These are phyloP conservation scores for Gallinago media DNA, from an alignment of 2,113 vertebrate species.

Conservation along the genomic window DNA sequence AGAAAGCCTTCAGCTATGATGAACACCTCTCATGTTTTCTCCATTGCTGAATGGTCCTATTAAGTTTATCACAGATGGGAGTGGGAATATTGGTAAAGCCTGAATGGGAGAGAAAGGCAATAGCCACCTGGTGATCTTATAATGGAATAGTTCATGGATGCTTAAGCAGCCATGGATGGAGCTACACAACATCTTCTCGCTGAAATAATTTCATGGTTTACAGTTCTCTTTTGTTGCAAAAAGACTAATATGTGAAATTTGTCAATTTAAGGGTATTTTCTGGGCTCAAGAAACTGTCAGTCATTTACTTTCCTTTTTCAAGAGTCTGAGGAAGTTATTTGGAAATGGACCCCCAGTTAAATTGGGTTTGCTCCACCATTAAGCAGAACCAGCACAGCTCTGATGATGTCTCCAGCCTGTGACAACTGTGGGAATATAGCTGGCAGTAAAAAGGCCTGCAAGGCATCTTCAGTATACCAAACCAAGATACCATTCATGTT, in stretches of 20 bases:
- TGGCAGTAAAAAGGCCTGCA: conserved; percentile 18
- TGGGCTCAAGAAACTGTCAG: neutral
- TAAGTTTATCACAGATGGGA: conserved; percentile 14
- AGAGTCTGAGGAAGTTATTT: neutral
- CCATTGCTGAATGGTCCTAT: neutral
- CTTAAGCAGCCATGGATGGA: conserved; percentile 7
- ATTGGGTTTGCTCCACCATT: neutral
- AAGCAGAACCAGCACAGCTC: neutral
- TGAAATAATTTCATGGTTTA: neutral
- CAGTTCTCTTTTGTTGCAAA: neutral
- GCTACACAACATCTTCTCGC: neutral
- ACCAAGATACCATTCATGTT: too few relatives aligned
- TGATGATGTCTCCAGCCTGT: neutral
- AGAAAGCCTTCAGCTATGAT: neutral
- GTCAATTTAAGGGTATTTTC: neutral
- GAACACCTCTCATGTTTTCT: neutral
- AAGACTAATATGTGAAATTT: neutral
- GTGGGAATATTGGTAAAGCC: neutral
- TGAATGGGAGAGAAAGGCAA: neutral
- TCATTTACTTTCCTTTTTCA: neutral
- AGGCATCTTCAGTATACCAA: too few relatives aligned
- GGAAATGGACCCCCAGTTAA: neutral
- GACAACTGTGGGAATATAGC: neutral
- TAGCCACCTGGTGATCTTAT: conserved; percentile 18
- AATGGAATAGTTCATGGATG: conserved; percentile 27